Evolutionary conservation across 2,113 vertebrate genomes (phyloP).

Genomic region (Tyrannus savana): DNA sequence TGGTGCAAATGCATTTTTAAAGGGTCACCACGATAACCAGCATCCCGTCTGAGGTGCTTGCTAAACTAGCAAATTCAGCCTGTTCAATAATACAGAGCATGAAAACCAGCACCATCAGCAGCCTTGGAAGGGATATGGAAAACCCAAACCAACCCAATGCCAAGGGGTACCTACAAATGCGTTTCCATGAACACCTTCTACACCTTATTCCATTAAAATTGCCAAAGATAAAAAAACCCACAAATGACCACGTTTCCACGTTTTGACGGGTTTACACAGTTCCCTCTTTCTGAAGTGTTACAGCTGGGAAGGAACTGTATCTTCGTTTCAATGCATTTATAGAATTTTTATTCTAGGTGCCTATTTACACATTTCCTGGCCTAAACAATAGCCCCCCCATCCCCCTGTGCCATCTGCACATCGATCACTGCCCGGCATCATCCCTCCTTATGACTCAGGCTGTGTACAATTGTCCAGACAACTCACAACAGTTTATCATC

Average conservation of each 20-base stretch:
- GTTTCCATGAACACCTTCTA: background rate
- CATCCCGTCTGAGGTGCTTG: background rate
- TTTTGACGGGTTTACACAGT: conserved; percentile 29
- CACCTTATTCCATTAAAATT: conserved; percentile 41
- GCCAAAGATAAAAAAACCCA: conserved; percentile 29
- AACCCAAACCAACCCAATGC: conserved; percentile 16
- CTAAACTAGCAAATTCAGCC: background rate
- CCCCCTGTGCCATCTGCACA: conserved; percentile 13
- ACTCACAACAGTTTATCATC: conserved; percentile 79
- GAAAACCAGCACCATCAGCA: conserved; percentile 25
- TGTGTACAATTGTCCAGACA: conserved; percentile 64
- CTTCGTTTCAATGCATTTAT: conserved; percentile 39
- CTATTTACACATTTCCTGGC: conserved; percentile 70
- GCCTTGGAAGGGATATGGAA: background rate
- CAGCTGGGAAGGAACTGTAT: conserved; percentile 74
- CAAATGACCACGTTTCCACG: background rate
- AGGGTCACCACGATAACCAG: background rate
- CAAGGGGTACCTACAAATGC: background rate
- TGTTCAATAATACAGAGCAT: fast-evolving
- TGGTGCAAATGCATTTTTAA: background rate
- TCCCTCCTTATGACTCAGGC: conserved; percentile 42
- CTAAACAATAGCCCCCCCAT: conserved; percentile 51
- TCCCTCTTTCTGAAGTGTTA: conserved; percentile 30
- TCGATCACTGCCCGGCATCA: background rate
- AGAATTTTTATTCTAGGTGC: conserved; percentile 49